A percentile compares a stretch with the other conserved stretches of the same genome.
These are phyloP conservation scores for Casuarius casuarius DNA, from an alignment of 2,113 vertebrate species.

Conservation along the genomic window DNA sequence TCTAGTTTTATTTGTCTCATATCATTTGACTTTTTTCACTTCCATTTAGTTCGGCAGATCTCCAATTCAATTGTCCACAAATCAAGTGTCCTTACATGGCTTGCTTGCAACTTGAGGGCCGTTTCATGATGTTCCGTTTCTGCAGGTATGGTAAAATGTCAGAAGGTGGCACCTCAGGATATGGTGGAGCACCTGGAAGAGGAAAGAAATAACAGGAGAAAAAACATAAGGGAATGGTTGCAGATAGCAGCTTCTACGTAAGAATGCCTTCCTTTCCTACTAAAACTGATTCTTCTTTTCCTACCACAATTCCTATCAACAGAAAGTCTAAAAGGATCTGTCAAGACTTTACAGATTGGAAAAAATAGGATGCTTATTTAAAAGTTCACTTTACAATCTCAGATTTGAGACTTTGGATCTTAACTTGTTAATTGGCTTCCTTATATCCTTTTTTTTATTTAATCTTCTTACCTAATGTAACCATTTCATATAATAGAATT, in stretches of 20 bases:
- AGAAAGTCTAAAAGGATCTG: background rate
- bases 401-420: background rate
- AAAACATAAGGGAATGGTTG: background rate
- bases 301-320: background rate
- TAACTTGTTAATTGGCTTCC: background rate
- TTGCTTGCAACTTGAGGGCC: slow-evolving; percentile 83
- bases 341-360: background rate
- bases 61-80: background rate
- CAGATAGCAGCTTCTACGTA: background rate
- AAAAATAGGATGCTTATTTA: background rate
- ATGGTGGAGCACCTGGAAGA: slow-evolving; percentile 88
- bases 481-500: slow-evolving; percentile 92
- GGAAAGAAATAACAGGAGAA: background rate
- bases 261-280: background rate
- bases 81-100: slow-evolving; percentile 79
- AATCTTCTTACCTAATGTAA: slow-evolving; percentile 85
- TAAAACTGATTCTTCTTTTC: background rate
- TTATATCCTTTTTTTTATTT: fast-evolving
- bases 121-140: slow-evolving; percentile 85
- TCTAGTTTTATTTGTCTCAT: background rate
- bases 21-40: background rate
- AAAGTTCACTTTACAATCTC: background rate
- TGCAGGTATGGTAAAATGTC: slow-evolving; percentile 89
- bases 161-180: slow-evolving; percentile 84
- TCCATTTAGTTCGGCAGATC: background rate